These are phyloP conservation scores for Echeneis naucrates DNA, from an alignment of 2,797 vertebrate species.

Conservation along the genomic window DNA sequence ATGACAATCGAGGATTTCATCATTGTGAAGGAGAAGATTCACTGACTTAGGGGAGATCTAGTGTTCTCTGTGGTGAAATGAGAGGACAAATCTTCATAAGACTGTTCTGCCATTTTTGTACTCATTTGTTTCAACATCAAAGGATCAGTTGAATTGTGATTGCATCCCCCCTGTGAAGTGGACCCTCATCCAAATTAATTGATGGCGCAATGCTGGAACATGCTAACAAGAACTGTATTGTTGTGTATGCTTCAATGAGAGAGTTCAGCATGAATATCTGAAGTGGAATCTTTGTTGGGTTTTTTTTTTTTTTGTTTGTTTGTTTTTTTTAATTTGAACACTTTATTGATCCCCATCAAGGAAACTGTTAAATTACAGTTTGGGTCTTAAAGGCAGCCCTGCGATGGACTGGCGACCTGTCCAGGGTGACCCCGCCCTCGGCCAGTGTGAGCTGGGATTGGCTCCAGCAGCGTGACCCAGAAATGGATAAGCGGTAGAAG, in stretches of 20 bases:
- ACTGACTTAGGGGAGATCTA: conserved; percentile 56
- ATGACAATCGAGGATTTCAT: conserved; percentile 68
- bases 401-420: too few relatives aligned
- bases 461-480: too few relatives aligned
- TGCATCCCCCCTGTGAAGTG: conserved; percentile 59
- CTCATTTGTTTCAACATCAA: conserved; percentile 74
- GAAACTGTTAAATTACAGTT: background rate
- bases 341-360: too few relatives aligned
- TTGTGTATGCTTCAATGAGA: conserved; percentile 28
- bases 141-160: conserved; percentile 62
- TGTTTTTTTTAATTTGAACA: background rate
- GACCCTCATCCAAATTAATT: conserved; percentile 69
- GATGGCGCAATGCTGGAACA: conserved; percentile 56
- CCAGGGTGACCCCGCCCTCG: too few relatives aligned
- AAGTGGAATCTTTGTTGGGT: conserved; percentile 3
- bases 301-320: too few relatives aligned
- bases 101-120: conserved; percentile 56
- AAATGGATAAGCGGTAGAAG: conserved; percentile 1
- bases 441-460: too few relatives aligned
- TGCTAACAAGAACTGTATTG: conserved; percentile 47
- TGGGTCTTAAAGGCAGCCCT: background rate
- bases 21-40: conserved; percentile 57
- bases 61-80: conserved; percentile 50
- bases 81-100: conserved; percentile 59
- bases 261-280: conserved; percentile 30